phyloP scores from a whole-genome alignment of 2,888 invertebrate genomes.

The Chydorus sphaericus region DNA sequence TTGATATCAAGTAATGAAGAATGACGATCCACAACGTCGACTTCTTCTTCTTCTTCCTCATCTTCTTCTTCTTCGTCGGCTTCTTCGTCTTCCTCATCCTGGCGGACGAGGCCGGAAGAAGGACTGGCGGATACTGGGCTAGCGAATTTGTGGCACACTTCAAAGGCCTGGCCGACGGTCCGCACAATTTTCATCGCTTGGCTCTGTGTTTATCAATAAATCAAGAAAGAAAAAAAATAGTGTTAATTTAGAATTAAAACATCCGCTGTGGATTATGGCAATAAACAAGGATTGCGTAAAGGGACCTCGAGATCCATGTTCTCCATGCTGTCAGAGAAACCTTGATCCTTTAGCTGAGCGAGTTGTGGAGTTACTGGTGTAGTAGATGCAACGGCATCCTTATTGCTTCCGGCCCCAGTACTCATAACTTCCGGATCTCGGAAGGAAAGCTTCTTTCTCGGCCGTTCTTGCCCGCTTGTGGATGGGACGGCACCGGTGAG shows the following conservation, averaged over 20 bases:
- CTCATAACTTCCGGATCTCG: constrained; percentile 63
- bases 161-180: constrained; percentile 97
- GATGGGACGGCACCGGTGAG: not conserved
- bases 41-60: constrained; percentile 21
- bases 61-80: constrained; percentile 23
- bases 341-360: constrained; percentile 8
- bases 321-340: constrained; percentile 33
- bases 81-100: constrained; percentile 23
- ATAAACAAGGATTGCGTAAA: not conserved
- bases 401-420: constrained; percentile 18
- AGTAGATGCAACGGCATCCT: not conserved
- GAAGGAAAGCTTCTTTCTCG: constrained; percentile 73
- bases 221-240: not conserved
- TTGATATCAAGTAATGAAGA: not conserved
- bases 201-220: constrained; percentile 45
- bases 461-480: constrained; percentile 35
- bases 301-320: constrained; percentile 37
- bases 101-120: constrained; percentile 28
- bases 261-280: not conserved
- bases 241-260: not conserved
- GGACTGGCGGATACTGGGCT: too few species aligned
- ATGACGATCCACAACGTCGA: constrained; percentile 15
- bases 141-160: constrained; percentile 94
- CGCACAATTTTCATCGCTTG: constrained; percentile 97
- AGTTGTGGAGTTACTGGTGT: not conserved